A percentile compares a stretch with the other conserved stretches of the same genome.
These are phyloP conservation scores for Zaprionus tsacasi DNA, from an alignment of 1,140 invertebrate genomes.

Conservation along the genomic window DNA sequence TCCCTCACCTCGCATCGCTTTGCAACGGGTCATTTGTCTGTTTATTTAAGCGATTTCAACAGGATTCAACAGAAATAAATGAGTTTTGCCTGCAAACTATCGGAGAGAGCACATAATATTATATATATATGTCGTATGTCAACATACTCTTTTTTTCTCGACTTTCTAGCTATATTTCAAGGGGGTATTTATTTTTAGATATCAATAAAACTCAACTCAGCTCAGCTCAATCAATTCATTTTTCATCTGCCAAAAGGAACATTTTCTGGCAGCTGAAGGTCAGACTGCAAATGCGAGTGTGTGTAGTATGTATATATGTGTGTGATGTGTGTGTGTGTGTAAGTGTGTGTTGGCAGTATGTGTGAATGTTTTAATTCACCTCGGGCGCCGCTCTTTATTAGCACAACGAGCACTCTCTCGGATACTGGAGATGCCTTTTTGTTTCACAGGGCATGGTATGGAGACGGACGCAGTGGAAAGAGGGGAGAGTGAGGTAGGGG, in stretches of 20 bases:
- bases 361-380: slow-evolving; percentile 24
- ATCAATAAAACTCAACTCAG: slow-evolving; percentile 4
- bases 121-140: too few relatives aligned
- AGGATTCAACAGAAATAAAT: not conserved
- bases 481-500: not conserved
- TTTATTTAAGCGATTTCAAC: slow-evolving; percentile 1
- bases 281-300: not conserved
- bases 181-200: not conserved
- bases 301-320: not conserved
- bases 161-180: not conserved
- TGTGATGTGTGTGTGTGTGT: not conserved
- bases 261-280: not conserved
- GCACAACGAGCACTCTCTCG: slow-evolving; percentile 30
- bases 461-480: not conserved
- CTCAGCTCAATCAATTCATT: not conserved
- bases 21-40: slow-evolving; percentile 6
- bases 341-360: slow-evolving; percentile 9
- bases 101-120: not conserved
- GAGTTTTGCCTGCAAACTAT: not conserved
- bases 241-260: not conserved
- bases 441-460: not conserved
- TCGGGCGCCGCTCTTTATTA: slow-evolving; percentile 38
- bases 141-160: not conserved
- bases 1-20: not conserved
- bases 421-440: slow-evolving; percentile 5